A percentile compares a stretch with the other conserved stretches of the same genome.
Evolutionary conservation across 2,113 vertebrate genomes (phyloP).

Genomic region (Rhegmatorhina hoffmannsi): DNA sequence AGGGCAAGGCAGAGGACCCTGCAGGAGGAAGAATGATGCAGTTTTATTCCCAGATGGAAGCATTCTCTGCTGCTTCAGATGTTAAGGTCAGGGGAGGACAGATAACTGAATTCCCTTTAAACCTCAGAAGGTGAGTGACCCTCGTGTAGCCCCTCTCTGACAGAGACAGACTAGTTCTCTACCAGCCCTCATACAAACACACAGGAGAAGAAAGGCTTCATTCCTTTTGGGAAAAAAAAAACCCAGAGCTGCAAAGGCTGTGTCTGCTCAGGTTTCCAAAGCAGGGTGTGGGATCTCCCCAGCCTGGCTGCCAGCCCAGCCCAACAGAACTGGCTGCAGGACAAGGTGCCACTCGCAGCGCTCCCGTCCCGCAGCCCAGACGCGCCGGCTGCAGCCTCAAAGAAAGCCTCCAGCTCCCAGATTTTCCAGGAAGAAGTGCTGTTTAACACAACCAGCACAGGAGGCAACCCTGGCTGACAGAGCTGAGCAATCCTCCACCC

Average conservation of each 20-base stretch:
- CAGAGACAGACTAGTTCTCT: background rate
- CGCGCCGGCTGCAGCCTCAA: background rate
- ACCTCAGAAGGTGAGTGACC: background rate
- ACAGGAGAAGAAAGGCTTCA: background rate
- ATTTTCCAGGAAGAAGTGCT: background rate
- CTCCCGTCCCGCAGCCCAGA: background rate
- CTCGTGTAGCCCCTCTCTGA: background rate
- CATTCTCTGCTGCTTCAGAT: background rate
- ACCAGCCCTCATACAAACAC: accelerated
- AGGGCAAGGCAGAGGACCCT: conserved; percentile 32
- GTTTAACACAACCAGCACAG: background rate
- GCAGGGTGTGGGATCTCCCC: background rate
- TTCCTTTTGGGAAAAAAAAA: background rate
- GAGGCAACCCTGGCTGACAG: conserved; percentile 7
- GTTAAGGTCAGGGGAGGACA: conserved; percentile 13
- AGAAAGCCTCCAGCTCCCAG: background rate
- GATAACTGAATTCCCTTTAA: background rate
- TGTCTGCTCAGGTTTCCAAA: background rate
- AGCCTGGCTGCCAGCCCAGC: background rate
- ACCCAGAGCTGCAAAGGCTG: background rate
- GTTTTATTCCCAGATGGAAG: conserved; percentile 1
- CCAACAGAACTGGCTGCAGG: background rate
- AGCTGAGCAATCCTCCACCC: background rate
- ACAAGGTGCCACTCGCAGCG: background rate
- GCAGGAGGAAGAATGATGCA: background rate